Conservation (phyloP, 92 coral and sea anemone genomes). For the Umimayanthus kanabou region DNA sequence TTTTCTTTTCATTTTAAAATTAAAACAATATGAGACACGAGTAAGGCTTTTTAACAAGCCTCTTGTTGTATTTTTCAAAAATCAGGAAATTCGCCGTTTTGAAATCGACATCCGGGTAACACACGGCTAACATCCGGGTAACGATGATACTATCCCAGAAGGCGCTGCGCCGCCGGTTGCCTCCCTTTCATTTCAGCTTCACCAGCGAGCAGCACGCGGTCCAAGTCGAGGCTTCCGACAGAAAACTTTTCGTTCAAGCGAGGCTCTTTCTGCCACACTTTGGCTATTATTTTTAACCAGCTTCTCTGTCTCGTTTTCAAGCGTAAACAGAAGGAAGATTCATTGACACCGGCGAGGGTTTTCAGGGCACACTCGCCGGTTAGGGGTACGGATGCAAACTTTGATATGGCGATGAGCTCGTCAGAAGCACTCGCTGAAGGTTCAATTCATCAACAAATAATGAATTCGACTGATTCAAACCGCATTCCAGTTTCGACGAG, state of each 20-base stretch:
- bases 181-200: slow-evolving; percentile 46
- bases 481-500: slow-evolving; percentile 58
- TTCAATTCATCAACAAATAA: slow-evolving; percentile 71
- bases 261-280: slow-evolving; percentile 84
- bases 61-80: too few species aligned
- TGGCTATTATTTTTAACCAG: slow-evolving; percentile 69
- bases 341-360: slow-evolving; percentile 33
- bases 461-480: slow-evolving; percentile 54
- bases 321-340: slow-evolving; percentile 76
- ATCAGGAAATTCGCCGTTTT: too few species aligned
- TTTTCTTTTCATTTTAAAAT: too few species aligned
- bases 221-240: slow-evolving; percentile 82
- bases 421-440: slow-evolving; percentile 62
- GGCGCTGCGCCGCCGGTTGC: slow-evolving; percentile 33
- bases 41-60: too few species aligned
- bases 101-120: too few species aligned
- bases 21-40: too few species aligned
- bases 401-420: slow-evolving; percentile 65
- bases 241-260: slow-evolving; percentile 76
- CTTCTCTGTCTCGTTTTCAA: slow-evolving; percentile 96
- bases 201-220: slow-evolving; percentile 79
- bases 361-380: slow-evolving; percentile 5
- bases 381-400: slow-evolving; percentile 22
- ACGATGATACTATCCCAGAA: slow-evolving; percentile 10
- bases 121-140: slow-evolving; percentile 12